Percentiles rank a stretch among this genome's conserved stretches.
Evolutionary conservation across 2,888 invertebrate species (phyloP).

Genomic region (Bombyx huttoni): DNA sequence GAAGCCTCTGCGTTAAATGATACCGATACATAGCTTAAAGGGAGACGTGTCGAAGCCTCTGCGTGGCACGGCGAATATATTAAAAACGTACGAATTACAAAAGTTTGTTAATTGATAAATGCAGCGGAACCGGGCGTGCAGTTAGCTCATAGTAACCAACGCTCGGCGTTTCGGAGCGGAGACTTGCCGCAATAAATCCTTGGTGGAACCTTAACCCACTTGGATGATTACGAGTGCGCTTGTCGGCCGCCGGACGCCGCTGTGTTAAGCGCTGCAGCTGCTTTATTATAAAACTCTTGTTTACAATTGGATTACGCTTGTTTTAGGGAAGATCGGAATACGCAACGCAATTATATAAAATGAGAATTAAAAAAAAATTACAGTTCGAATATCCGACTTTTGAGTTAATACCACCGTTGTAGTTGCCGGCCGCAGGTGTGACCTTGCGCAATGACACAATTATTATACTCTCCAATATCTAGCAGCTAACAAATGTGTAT

Average conservation of each 20-base stretch:
- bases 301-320: constrained; percentile 10
- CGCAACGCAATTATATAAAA: constrained; percentile 1
- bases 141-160: constrained; percentile 64
- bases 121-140: constrained; percentile 63
- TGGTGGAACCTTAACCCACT: constrained; percentile 72
- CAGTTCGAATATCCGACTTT: constrained; percentile 9
- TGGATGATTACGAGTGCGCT: constrained; percentile 66
- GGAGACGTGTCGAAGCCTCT: constrained; percentile 24
- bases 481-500: constrained; percentile 46
- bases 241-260: constrained; percentile 22
- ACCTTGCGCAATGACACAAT: constrained; percentile 62
- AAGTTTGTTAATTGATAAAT: constrained; percentile 47
- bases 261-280: constrained; percentile 40
- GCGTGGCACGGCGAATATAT: constrained; percentile 10
- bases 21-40: constrained; percentile 26
- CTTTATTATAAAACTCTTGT: constrained; percentile 29
- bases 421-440: constrained; percentile 50
- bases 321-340: constrained; percentile 5
- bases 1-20: no score
- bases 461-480: constrained; percentile 31
- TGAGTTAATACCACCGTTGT: constrained; percentile 54
- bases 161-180: constrained; percentile 66
- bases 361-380: neutral
- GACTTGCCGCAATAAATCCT: constrained; percentile 73
- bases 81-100: constrained; percentile 27